Base-by-base conservation (phyloP, 2,888 invertebrate species). In the Lucinisca nassula region DNA sequence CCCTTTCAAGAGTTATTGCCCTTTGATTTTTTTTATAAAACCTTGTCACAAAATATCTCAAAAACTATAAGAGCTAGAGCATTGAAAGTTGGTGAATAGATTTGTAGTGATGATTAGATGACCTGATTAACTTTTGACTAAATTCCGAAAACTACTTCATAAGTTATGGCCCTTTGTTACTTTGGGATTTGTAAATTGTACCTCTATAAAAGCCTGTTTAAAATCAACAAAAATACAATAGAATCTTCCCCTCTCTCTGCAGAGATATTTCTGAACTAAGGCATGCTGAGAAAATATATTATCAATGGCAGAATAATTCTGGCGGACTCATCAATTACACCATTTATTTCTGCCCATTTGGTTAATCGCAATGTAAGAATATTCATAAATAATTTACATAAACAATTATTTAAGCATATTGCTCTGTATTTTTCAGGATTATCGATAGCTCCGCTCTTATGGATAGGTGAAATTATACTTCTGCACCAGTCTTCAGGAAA, bases 401-500 rank as follows among this genome's bases (percentile, higher is more conserved):
- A n/a, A 49, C 75, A 49, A 32, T 75, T 75, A 37, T 30, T 49
- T 17, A 75, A 32, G 27, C 49, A 49, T 6, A 75, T 49, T n/a
- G 75, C 75, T 75, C 49, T 75, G 75, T 75, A 75, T 2, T 75
- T 75, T 45, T 75, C 49, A 49, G 75, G 75, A 8, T 45, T 49
- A 30, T 75, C 30, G 0, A 49, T 30, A 8, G 30, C n/a, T 0
- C 75, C 75, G 30, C 49, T 75, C 27, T 75, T 75, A 38, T 75
- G 45, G 3, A 75, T 88, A 0, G 82, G 85, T 12, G 82, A 72
- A 55, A 82, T 88, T 40, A 76, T 51, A 58, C 80, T 61, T 3
- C 77, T 73, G n/a, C 27, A 37, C 88, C 85, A 85, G 27, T 40
- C 30, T 21, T 75, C 73, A 8, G 84, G 85, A 55, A 85, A 88